Conservation (phyloP, 92 coral and sea anemone genomes). For the Zoanthus sociatus region DNA sequence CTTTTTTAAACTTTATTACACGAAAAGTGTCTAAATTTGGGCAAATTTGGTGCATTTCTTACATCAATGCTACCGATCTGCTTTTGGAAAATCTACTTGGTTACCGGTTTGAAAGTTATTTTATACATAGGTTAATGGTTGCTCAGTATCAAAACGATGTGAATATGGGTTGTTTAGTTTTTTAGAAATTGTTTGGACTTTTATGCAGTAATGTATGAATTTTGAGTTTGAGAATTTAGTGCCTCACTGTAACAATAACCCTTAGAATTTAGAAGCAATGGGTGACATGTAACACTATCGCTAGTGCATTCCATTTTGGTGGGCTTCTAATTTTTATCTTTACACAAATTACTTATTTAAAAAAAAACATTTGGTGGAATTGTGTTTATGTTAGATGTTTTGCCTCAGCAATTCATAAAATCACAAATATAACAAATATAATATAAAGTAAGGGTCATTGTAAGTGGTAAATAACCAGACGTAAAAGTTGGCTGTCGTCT, state of each 20-base stretch:
- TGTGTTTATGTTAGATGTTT: neutral
- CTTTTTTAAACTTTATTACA: neutral
- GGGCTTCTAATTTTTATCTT: neutral
- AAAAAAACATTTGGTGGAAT: no score
- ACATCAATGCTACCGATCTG: neutral
- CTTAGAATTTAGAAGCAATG: slow-evolving; percentile 28
- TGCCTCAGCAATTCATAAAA: neutral
- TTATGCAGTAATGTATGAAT: neutral
- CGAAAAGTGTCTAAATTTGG: neutral
- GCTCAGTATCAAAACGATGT: no score
- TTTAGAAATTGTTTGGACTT: neutral
- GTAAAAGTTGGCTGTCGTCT: neutral
- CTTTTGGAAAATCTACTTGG: neutral
- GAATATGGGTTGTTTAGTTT: neutral
- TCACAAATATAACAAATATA: slow-evolving; percentile 2
- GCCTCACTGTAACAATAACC: slow-evolving; percentile 30
- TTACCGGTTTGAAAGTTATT: neutral
- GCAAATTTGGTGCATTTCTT: neutral
- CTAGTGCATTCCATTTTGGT: neutral
- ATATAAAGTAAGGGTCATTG: slow-evolving; percentile 42
- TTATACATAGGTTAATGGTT: neutral
- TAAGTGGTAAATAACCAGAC: slow-evolving; percentile 15
- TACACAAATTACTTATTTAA: neutral
- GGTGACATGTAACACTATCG: neutral
- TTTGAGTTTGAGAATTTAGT: neutral